Evolutionary conservation across 2,113 vertebrate genomes (phyloP), one percentile per base, ranked within the genome.

Genomic region (Pyxicephalus adspersus): DNA sequence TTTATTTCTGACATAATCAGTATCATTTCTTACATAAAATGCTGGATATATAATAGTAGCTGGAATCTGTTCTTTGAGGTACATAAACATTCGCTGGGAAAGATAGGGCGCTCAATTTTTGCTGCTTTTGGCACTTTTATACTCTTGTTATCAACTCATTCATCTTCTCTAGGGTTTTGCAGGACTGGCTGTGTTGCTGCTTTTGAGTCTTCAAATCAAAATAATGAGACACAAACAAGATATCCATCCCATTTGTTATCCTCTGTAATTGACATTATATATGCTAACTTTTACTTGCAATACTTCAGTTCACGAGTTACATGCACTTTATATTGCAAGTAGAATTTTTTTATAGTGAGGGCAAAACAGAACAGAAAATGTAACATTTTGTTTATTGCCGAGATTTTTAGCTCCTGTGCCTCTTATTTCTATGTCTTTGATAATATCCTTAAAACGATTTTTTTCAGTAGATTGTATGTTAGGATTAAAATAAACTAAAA

Each of bases 111-210:
- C 18, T 66, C 77, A 50, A 65, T 81, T 57, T 83, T 79, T 85
- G 75, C 77, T 63, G 70, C 26, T 66, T 85, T 83, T 87, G 82
- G 72, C 76, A 87, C 75, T 54, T 86, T 86, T 84, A 85, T 86
- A 57, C 26, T 86, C 54, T 66, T 83, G 17, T 87, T 89, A 86
- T 82, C 78, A 78, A 63, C 38, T 25, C 70, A 70, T 76, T 89
- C 64, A 83, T 86, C 83, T 84, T 84, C 85, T 85, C 77, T 29
- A 81, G 54, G 52, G 83, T 63, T 86, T 89, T 90, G 74, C 71
- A 87, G 78, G 29, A 83, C 84, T 83, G 55, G 80, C 65, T 85
- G 60, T 76, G 83, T 78, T 83, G 81, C 72, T 78, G 28, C 19
- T 80, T 63, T 0, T 0, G 25, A 13, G 25, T 66, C 70, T 77